Evolutionary conservation across 30 jellyfish, hydroid and myxozoan species (phyloP).

Genomic region (Kudoa iwatai): DNA sequence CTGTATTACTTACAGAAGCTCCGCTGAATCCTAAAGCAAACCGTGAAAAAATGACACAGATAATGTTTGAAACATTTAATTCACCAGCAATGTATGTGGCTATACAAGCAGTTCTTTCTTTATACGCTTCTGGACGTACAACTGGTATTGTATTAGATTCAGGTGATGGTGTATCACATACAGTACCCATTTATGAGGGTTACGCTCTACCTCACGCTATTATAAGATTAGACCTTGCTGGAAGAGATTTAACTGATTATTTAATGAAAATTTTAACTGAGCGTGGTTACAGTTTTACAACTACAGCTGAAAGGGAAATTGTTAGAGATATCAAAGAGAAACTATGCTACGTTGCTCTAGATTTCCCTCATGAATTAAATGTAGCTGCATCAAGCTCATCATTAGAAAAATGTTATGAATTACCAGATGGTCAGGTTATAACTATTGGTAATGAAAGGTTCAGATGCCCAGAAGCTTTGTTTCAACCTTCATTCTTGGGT

Average conservation of each 20-base stretch:
- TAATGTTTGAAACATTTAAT: slow-evolving; percentile 47
- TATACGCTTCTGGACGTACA: slow-evolving; percentile 99
- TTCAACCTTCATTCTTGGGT: slow-evolving; percentile 97
- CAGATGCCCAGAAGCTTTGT: slow-evolving; percentile 99
- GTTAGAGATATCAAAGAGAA: slow-evolving; percentile 98
- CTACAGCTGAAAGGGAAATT: slow-evolving; percentile 98
- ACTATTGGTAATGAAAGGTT: slow-evolving; percentile 97
- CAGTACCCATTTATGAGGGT: slow-evolving; percentile 98
- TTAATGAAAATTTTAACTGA: slow-evolving; percentile 95
- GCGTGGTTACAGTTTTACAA: slow-evolving; percentile 95
- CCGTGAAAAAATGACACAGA: slow-evolving; percentile 99
- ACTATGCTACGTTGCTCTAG: slow-evolving; percentile 94
- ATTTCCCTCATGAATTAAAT: slow-evolving; percentile 91
- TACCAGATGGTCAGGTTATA: slow-evolving; percentile 99
- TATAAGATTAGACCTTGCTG: slow-evolving; percentile 98
- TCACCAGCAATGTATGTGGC: slow-evolving; percentile 98
- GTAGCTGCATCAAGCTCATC: slow-evolving; percentile 95
- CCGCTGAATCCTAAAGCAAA: slow-evolving; percentile 97
- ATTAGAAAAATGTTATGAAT: slow-evolving; percentile 93
- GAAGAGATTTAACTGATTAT: slow-evolving; percentile 98
- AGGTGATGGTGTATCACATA: slow-evolving; percentile 99
- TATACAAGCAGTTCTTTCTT: slow-evolving; percentile 91
- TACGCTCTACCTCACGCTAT: slow-evolving; percentile 99
- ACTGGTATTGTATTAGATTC: slow-evolving; percentile 99
- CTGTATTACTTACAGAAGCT: slow-evolving; percentile 97